Percentiles rank a stretch among this genome's conserved stretches.
These are phyloP conservation scores for Leptopilina boulardi DNA, from an alignment of 1,140 invertebrate species.

Conservation along the genomic window DNA sequence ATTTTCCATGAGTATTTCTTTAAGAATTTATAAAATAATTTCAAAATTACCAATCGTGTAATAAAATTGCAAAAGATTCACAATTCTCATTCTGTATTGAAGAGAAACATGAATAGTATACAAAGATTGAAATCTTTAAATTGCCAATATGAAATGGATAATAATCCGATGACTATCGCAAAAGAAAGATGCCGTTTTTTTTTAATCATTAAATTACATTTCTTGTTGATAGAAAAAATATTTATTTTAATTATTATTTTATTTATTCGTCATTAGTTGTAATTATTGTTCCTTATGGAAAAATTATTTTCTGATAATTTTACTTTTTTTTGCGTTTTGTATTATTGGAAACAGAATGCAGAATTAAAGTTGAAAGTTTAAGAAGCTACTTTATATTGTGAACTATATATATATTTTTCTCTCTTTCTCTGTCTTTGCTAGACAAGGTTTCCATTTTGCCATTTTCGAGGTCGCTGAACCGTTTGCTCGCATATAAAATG, in stretches of 20 bases:
- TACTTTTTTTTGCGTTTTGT: too few relatives aligned
- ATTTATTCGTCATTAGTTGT: too few relatives aligned
- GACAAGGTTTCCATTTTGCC: conserved; percentile 35
- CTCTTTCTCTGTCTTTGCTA: background rate
- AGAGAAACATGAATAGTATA: background rate
- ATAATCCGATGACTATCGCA: background rate
- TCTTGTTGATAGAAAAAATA: too few relatives aligned
- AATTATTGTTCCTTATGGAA: too few relatives aligned
- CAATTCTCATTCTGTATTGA: background rate
- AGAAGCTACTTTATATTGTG: background rate
- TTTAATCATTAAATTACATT: too few relatives aligned
- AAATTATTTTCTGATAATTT: too few relatives aligned
- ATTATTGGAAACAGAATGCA: too few relatives aligned
- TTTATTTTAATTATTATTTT: too few relatives aligned
- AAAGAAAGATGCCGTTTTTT: too few relatives aligned
- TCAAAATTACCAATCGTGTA: background rate
- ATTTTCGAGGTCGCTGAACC: conserved; percentile 41
- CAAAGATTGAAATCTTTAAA: conserved; percentile 25
- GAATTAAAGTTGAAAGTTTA: too few relatives aligned
- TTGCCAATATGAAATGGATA: background rate
- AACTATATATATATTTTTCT: conserved; percentile 29
- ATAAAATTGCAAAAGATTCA: conserved; percentile 5
- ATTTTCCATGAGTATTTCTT: background rate
- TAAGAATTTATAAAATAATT: background rate
- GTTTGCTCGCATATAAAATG: conserved; percentile 29